Base-by-base conservation (phyloP, 2,888 invertebrate species). In the Mesochorus sp. region DNA sequence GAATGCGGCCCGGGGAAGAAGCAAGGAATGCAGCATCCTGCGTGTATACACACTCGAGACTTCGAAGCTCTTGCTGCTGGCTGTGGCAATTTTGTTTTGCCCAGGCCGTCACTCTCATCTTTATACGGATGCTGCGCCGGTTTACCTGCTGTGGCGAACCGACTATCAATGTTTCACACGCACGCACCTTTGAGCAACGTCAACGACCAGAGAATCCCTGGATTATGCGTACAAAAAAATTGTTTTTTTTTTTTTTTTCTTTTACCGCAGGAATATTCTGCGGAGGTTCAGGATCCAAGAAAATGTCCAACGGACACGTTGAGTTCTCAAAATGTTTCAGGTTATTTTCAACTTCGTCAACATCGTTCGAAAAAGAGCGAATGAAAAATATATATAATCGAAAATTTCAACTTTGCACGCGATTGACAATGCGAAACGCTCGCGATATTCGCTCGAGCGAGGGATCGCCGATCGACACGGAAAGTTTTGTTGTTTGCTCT, bases 401-500 rank as follows among this genome's bases (percentile, higher is more conserved):
- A 12, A 19, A 28, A 37, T 26, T 14, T 42, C 42, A 42, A 19
- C 37, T 24, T 17, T 28, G 57, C 4, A 8, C 10, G 47, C 6
- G 64, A 47, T 67, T 49, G 53, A 61, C 57, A 37, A 61, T 47
- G 49, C 64, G 57, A 67, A 51, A 51, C 53, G 66, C 71, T 70
- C 53, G 57, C 51, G 70, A 47, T 66, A 66, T 51, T 80, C 53
- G 76, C 68, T 76, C 62, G 68, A 74, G 78, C 78, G 72, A 72
- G 68, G 79, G 68, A 80, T 81, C 42, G 74, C 71, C 59, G 68
- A 70, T 81, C 76, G 80, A 68, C 80, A 79, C n/a, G n/a, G 78
- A 81, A 80, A 81, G 76, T 81, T 80, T 81, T n/a, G n/a, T n/a
- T n/a, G n/a, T n/a, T n/a, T n/a, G n/a, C n/a, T n/a, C n/a, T n/a